These are phyloP conservation scores for Centropristis striata DNA, from an alignment of 2,113 vertebrate species.

Conservation along the genomic window DNA sequence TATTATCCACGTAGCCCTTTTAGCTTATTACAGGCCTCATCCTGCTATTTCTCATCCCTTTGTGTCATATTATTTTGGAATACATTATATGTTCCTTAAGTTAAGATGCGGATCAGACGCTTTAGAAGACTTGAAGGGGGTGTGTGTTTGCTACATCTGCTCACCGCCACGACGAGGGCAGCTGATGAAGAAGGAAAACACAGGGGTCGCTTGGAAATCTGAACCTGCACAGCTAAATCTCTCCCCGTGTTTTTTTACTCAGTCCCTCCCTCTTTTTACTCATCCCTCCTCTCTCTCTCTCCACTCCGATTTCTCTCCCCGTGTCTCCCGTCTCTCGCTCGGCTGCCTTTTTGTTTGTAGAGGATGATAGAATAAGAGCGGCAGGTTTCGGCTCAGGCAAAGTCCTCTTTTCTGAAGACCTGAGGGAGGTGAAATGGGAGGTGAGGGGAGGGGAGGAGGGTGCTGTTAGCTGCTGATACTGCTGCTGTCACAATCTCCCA, in stretches of 20 bases:
- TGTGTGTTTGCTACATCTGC: conserved; percentile 47
- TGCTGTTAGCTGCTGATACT: conserved; percentile 57
- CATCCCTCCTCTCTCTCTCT: not conserved
- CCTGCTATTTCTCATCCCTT: conserved; percentile 77
- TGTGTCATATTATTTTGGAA: conserved; percentile 63
- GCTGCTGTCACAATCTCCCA: conserved; percentile 40
- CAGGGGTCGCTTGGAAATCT: conserved; percentile 40
- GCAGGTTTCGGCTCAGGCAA: conserved; percentile 53
- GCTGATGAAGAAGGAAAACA: conserved; percentile 44
- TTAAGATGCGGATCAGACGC: conserved; percentile 61
- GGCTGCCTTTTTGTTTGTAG: conserved; percentile 50
- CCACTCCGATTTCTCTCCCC: not conserved
- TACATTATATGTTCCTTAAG: conserved; percentile 58
- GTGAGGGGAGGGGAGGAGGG: not conserved
- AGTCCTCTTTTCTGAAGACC: conserved; percentile 42
- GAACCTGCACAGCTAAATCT: conserved; percentile 41
- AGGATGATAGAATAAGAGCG: conserved; percentile 43
- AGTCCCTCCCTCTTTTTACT: not conserved
- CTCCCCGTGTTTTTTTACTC: conserved; percentile 18
- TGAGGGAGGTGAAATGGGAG: conserved; percentile 45
- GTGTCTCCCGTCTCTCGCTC: conserved; percentile 22
- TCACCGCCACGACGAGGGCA: conserved; percentile 24
- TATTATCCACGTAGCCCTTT: conserved; percentile 77
- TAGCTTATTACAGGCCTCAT: conserved; percentile 86
- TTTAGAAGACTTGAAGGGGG: conserved; percentile 31